A percentile compares a stretch with the other conserved stretches of the same genome.
Conservation (phyloP, 2,797 vertebrate genomes). For the Labeo calbasu region DNA sequence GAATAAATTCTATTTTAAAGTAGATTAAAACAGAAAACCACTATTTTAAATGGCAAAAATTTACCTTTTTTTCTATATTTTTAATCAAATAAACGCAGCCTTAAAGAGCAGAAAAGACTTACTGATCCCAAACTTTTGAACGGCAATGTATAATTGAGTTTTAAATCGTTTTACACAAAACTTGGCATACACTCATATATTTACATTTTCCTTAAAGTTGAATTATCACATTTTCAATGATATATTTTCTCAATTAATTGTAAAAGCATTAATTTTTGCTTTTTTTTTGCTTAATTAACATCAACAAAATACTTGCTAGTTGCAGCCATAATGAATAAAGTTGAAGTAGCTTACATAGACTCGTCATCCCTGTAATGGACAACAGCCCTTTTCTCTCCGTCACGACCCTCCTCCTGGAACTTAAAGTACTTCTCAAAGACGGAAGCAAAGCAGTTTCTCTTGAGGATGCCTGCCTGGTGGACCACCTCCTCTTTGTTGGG, state of each 20-base stretch:
- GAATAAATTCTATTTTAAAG: no score
- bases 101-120: no score
- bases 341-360: conserved; percentile 86
- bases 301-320: not conserved
- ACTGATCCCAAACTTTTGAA: no score
- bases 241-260: not conserved
- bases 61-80: no score
- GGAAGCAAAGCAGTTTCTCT: conserved; percentile 98
- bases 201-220: not conserved
- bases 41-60: no score
- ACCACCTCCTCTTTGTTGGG: conserved; percentile 88
- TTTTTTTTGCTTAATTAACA: not conserved
- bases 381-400: conserved; percentile 93
- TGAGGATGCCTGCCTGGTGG: conserved; percentile 97
- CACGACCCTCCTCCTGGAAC: conserved; percentile 96
- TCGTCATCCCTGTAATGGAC: conserved; percentile 98
- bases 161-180: no score
- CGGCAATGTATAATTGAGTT: no score
- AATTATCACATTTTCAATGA: not conserved
- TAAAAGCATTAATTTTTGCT: not conserved
- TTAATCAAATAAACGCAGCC: no score
- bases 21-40: no score
- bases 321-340: not conserved
- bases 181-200: not conserved
- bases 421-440: conserved; percentile 99